Base-by-base conservation (phyloP, 1,140 invertebrate species). In the Leptonema lineaticorne region DNA sequence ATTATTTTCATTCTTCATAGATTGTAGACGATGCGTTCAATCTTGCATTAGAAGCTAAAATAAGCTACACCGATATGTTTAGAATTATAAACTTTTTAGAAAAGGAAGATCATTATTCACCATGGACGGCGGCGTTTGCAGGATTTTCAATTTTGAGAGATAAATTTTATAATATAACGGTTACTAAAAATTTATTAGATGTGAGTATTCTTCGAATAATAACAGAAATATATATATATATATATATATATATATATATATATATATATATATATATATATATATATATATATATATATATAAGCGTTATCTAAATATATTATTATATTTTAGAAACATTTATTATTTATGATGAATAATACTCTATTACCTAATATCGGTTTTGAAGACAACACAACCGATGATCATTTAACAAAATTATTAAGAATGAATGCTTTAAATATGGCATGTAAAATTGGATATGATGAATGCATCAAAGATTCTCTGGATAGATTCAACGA, bases 91-190 rank as follows among this genome's bases (percentile, higher is more conserved):
- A 83, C 0, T 90, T 89, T 76, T 75, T 92, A 56, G 75, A 82
- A 65, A 81, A 84, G 8, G 90, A 91, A 78, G 82, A 78, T 20
- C 79, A 87, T 14, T 88, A 87, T 67, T 78, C 86, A n/a, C 87
- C 89, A 3, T 92, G 90, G 90, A 78, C 83, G 5, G 77, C 88
- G 1, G 88, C 87, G 4, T 83, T 86, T 28, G 82, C 77, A 30
- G 84, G 83, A 26, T 86, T 87, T 50, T 81, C 76, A 57, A 81
- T 78, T 45, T 72, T 76, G 5, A 69, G 72, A 4, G 75, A 77
- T n/a, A n/a, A n/a, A 18, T 74, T 77, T 69, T 72, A 82, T 20
- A 41, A 6, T 22, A n/a, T 2, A 5, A 22, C 24, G 20, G 18
- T 3, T n/a, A 2, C 24, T 22, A 4, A 22, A 53, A 62, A 62